These are phyloP conservation scores for Colistium nudipinnis DNA, from an alignment of 2,113 vertebrate genomes.

Conservation along the genomic window DNA sequence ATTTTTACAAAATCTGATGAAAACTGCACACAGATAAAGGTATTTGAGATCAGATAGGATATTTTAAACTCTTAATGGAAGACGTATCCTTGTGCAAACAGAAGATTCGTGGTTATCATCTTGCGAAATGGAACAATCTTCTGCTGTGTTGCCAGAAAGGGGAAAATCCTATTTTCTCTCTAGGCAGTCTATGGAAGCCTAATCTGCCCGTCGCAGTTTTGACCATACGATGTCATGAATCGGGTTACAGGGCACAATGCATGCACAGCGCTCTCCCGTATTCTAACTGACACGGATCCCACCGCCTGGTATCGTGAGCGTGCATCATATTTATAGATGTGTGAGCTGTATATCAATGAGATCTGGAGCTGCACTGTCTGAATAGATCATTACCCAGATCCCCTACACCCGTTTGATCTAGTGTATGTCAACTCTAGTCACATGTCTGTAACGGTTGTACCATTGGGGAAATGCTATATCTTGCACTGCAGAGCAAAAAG, in stretches of 20 bases:
- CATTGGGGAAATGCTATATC: conserved; percentile 29
- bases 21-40: not conserved
- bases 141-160: conserved; percentile 28
- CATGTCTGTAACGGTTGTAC: conserved; percentile 38
- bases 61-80: conserved; percentile 23
- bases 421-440: conserved; percentile 12
- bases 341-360: conserved; percentile 63
- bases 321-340: conserved; percentile 63
- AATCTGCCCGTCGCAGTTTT: conserved; percentile 51
- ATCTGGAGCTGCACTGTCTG: conserved; percentile 39
- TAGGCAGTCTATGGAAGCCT: conserved; percentile 35
- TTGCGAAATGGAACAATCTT: conserved; percentile 35
- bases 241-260: conserved; percentile 48
- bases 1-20: no score
- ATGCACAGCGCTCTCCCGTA: conserved; percentile 46
- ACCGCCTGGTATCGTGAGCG: conserved; percentile 46
- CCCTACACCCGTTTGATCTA: conserved; percentile 14
- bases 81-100: not conserved
- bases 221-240: conserved; percentile 37
- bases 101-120: conserved; percentile 44
- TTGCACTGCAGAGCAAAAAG: conserved; percentile 15
- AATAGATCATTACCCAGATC: conserved; percentile 53
- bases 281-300: conserved; percentile 60
- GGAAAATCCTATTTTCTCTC: conserved; percentile 48
- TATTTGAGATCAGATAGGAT: no score